Percentiles rank a stretch among this genome's conserved stretches.
phyloP scores from a whole-genome alignment of 2,797 vertebrate species.

The Martes flavigula region DNA sequence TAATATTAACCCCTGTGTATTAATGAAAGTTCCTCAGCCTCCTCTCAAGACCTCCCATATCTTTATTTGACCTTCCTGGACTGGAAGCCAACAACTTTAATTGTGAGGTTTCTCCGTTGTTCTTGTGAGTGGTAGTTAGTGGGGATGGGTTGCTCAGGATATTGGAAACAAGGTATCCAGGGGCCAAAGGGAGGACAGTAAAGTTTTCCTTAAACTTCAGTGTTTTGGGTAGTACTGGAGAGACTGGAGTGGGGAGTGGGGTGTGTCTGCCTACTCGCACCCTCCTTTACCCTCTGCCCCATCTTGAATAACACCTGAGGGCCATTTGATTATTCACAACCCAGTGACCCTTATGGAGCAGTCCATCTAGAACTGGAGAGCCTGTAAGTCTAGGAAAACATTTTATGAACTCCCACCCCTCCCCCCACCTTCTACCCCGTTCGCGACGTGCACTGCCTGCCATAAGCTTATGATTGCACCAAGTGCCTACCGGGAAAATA shows the following conservation, averaged over 20 bases:
- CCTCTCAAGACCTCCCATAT: background rate
- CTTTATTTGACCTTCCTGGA: background rate
- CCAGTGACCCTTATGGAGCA: background rate
- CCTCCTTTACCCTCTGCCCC: background rate
- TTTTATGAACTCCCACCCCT: background rate
- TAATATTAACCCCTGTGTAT: background rate
- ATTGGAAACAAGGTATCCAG: background rate
- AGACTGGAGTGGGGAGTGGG: background rate
- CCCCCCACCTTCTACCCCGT: background rate
- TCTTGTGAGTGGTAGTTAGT: background rate
- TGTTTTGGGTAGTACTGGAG: background rate
- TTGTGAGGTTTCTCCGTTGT: background rate
- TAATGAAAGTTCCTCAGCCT: background rate
- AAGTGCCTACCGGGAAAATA: background rate
- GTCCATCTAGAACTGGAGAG: background rate
- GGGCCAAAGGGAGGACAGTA: background rate
- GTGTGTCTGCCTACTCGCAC: background rate
- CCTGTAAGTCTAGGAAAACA: background rate
- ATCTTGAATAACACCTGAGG: background rate
- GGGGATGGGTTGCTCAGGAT: background rate
- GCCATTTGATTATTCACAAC: background rate
- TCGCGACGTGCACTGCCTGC: background rate
- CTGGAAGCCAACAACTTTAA: background rate
- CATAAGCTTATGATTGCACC: background rate
- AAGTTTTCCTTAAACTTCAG: background rate